phyloP scores from a whole-genome alignment of 2,113 vertebrate species.

The Sceloporus tristichus region DNA sequence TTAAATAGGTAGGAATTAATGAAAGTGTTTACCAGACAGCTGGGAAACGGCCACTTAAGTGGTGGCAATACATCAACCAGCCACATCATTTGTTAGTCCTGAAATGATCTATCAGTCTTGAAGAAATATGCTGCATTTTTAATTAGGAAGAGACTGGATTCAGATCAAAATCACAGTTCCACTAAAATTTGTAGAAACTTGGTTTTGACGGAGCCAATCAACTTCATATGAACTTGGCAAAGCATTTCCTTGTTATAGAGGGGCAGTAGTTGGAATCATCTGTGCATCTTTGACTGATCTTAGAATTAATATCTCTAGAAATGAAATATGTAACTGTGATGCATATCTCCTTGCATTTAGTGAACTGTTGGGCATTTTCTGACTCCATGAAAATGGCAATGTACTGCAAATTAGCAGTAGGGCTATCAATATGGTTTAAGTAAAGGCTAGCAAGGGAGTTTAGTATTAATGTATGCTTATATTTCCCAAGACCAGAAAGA shows the following conservation, averaged over 20 bases:
- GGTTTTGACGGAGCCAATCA: neutral
- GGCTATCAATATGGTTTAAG: no score
- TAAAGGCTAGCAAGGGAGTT: no score
- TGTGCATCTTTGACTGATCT: neutral
- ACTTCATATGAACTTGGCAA: neutral
- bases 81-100: slow-evolving; percentile 19
- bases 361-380: no score
- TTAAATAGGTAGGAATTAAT: slow-evolving; percentile 30
- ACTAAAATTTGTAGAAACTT: neutral
- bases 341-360: neutral
- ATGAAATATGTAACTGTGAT: neutral
- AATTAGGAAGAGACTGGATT: neutral
- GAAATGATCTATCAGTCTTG: neutral
- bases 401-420: no score
- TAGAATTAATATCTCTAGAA: neutral
- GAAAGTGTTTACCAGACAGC: slow-evolving; percentile 3
- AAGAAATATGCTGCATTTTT: neutral
- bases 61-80: slow-evolving; percentile 9
- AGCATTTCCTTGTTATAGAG: neutral
- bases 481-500: no score
- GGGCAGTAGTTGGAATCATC: neutral
- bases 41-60: slow-evolving; percentile 18
- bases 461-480: no score
- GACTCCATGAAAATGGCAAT: no score
- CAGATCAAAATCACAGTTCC: slow-evolving; percentile 1